These are phyloP conservation scores for Drosophila sproati DNA, from an alignment of 1,140 invertebrate species.

Conservation along the genomic window DNA sequence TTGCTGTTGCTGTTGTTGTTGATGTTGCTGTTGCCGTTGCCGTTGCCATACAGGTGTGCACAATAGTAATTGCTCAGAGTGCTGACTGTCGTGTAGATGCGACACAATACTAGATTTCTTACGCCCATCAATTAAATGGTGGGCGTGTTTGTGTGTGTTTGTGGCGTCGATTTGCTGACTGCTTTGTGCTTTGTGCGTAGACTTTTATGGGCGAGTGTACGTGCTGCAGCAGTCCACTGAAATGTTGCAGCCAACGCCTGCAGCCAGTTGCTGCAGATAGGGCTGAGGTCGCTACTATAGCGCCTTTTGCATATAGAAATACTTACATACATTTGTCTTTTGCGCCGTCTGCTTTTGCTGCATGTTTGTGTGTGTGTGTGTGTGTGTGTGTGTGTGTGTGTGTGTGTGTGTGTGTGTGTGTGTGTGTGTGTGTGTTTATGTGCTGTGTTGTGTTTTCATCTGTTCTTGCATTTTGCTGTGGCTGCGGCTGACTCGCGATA, in stretches of 20 bases:
- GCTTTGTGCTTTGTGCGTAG: constrained; percentile 22
- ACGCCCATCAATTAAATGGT: constrained; percentile 16
- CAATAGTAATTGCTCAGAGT: constrained; percentile 70
- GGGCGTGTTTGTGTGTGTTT: background rate
- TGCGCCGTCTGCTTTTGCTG: background rate
- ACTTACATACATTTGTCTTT: constrained; percentile 51
- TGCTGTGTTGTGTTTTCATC: constrained; percentile 19
- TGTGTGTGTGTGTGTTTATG: constrained; percentile 42
- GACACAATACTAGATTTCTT: constrained; percentile 15
- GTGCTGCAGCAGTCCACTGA: constrained; percentile 22
- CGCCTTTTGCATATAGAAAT: background rate
- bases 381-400: constrained; percentile 33
- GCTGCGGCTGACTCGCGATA: constrained; percentile 80
- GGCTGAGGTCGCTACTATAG: background rate
- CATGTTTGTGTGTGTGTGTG: constrained; percentile 21
- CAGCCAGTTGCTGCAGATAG: constrained; percentile 53
- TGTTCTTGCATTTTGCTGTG: constrained; percentile 61
- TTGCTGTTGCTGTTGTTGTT: background rate
- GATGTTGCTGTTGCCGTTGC: background rate
- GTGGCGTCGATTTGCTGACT: constrained; percentile 16
- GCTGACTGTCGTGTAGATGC: constrained; percentile 3
- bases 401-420: constrained; percentile 47
- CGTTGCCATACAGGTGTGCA: constrained; percentile 52
- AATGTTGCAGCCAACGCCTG: constrained; percentile 44
- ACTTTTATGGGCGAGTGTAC: constrained; percentile 37